Percentiles rank a stretch among this genome's conserved stretches.
Evolutionary conservation across 2,797 vertebrate genomes (phyloP).

Genomic region (Macrochelys suwanniensis): DNA sequence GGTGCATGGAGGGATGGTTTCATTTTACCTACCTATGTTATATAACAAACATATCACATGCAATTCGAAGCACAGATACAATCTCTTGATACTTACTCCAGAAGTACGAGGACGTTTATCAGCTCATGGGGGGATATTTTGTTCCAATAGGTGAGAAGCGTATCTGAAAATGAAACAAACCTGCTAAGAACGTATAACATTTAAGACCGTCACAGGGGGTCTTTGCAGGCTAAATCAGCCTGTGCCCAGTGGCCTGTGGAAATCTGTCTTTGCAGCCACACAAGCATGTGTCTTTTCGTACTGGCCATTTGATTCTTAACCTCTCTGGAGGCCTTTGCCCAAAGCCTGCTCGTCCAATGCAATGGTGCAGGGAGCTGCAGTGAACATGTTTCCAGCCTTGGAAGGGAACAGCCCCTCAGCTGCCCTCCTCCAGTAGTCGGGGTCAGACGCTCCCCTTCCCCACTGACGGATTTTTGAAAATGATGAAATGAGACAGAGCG

Average conservation of each 20-base stretch:
- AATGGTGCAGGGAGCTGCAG: too few species aligned
- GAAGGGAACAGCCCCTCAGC: not conserved
- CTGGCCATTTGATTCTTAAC: not conserved
- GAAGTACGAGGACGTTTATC: conserved; percentile 92
- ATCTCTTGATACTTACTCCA: conserved; percentile 89
- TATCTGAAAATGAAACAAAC: conserved; percentile 84
- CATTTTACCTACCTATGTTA: not conserved
- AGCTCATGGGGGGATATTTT: conserved; percentile 93
- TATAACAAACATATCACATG: too few species aligned
- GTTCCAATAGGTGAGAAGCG: conserved; percentile 93
- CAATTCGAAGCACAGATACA: not conserved
- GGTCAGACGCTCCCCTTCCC: not conserved
- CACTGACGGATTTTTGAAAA: not conserved
- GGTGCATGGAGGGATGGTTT: not conserved
- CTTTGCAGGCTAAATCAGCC: not conserved
- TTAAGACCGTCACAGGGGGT: not conserved
- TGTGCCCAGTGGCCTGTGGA: not conserved
- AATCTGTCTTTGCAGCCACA: not conserved
- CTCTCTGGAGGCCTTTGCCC: not conserved
- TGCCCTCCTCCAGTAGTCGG: too few species aligned
- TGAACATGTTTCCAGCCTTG: not conserved
- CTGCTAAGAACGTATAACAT: not conserved
- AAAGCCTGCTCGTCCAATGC: too few species aligned
- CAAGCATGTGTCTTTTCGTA: not conserved
- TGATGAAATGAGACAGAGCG: not conserved